phyloP scores from a whole-genome alignment of 2,888 invertebrate genomes.

The Drosophila acutilabella region DNA sequence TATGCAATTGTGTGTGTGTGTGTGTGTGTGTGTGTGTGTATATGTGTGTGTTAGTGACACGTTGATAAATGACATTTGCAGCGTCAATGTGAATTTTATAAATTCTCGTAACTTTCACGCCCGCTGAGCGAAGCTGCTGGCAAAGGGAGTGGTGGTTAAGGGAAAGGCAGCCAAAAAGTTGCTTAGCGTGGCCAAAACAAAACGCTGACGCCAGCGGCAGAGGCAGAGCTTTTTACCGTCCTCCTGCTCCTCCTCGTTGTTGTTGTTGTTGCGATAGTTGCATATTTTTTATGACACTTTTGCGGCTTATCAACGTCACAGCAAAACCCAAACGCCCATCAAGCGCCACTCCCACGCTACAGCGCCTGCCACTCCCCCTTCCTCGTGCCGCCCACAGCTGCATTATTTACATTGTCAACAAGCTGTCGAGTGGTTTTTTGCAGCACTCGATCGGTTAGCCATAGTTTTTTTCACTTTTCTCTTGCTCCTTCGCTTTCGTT shows the following conservation, averaged over 20 bases:
- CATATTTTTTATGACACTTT: slow-evolving; percentile 80
- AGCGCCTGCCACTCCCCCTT: neutral
- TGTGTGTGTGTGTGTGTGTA: slow-evolving; percentile 26
- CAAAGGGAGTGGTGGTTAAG: neutral
- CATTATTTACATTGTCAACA: slow-evolving; percentile 78
- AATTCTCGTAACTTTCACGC: slow-evolving; percentile 78
- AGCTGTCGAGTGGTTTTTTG: slow-evolving; percentile 66
- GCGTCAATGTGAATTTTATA: slow-evolving; percentile 81
- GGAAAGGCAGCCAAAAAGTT: slow-evolving; percentile 47
- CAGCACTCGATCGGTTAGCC: slow-evolving; percentile 50
- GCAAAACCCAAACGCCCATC: slow-evolving; percentile 57
- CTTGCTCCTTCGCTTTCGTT: neutral
- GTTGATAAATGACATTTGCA: slow-evolving; percentile 80
- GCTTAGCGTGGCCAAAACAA: slow-evolving; percentile 71
- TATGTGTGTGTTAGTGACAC: slow-evolving; percentile 64
- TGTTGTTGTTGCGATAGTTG: slow-evolving; percentile 53
- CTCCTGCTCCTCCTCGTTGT: slow-evolving; percentile 3
- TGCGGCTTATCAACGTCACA: slow-evolving; percentile 78
- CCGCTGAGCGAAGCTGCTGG: slow-evolving; percentile 52
- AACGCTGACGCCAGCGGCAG: slow-evolving; percentile 61
- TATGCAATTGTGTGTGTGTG: slow-evolving; percentile 44
- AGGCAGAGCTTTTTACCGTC: slow-evolving; percentile 15
- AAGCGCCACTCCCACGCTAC: neutral
- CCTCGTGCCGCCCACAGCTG: slow-evolving; percentile 19
- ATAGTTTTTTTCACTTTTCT: slow-evolving; percentile 15